These are phyloP conservation scores for Tigriopus japonicus DNA, from an alignment of 1,140 invertebrate genomes.

Conservation along the genomic window DNA sequence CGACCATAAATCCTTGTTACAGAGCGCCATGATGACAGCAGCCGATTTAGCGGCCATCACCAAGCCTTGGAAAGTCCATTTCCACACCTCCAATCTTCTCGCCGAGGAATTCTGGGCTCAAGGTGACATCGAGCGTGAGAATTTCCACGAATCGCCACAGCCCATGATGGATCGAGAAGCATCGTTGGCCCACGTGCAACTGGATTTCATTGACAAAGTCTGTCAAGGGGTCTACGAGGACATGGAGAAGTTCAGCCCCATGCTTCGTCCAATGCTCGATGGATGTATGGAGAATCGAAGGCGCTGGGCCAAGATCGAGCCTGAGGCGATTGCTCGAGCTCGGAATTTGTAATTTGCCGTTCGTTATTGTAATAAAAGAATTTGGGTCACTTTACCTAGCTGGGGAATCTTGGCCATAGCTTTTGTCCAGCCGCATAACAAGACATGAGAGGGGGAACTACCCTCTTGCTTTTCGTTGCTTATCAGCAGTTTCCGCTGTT, in stretches of 20 bases:
- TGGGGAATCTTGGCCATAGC: no score
- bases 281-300: neutral
- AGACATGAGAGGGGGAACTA: no score
- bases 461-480: no score
- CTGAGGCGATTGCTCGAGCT: neutral
- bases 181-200: neutral
- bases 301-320: neutral
- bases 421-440: no score
- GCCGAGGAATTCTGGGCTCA: conserved; percentile 14
- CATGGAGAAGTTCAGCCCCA: neutral
- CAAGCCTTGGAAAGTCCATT: conserved; percentile 14
- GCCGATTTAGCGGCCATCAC: conserved; percentile 8
- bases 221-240: conserved; percentile 4
- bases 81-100: neutral
- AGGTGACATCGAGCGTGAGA: conserved; percentile 9
- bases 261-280: neutral
- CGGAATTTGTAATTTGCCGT: no score
- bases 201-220: conserved; percentile 9
- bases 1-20: conserved; percentile 1
- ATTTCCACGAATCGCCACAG: neutral
- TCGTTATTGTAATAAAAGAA: no score
- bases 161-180: conserved; percentile 9
- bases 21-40: conserved; percentile 9
- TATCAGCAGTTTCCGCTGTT: no score
- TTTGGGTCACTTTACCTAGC: no score